Percentiles rank a stretch among this genome's conserved stretches.
phyloP scores from a whole-genome alignment of 2,888 invertebrate species.

The Drosophila birchii region DNA sequence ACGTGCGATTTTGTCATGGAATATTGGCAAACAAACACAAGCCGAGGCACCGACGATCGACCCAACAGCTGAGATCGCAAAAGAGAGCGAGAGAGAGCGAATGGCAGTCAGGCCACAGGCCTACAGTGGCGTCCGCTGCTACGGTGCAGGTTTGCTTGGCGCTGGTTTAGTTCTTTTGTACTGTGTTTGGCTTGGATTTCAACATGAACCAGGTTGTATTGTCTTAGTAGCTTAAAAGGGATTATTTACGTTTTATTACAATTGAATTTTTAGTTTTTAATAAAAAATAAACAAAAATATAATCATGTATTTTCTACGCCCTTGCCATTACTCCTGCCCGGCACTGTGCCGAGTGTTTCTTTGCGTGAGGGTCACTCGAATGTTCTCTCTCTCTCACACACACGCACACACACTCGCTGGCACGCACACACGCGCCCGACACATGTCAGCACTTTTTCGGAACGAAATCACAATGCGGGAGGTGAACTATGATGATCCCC shows the following conservation, averaged over 20 bases:
- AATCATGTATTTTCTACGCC: neutral
- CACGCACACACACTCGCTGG: constrained; percentile 4
- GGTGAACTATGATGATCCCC: constrained; percentile 2
- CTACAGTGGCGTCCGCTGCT: constrained; percentile 20
- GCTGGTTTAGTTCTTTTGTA: neutral
- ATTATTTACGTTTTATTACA: neutral
- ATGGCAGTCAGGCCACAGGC: constrained; percentile 13
- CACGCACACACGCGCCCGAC: constrained; percentile 6
- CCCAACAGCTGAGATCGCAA: constrained; percentile 38
- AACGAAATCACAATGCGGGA: constrained; percentile 19
- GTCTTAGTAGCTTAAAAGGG: neutral
- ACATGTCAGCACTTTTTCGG: constrained; percentile 14
- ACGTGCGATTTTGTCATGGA: constrained; percentile 44
- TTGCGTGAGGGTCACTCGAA: constrained; percentile 30
- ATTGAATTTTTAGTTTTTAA: neutral
- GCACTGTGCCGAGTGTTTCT: constrained; percentile 17
- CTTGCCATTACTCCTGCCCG: neutral
- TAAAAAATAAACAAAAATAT: neutral
- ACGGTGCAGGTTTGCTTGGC: neutral
- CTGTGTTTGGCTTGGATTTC: neutral
- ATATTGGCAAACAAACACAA: constrained; percentile 43
- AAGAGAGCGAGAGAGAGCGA: constrained; percentile 37
- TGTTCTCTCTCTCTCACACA: neutral
- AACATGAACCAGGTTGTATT: neutral
- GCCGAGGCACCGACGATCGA: constrained; percentile 1